Evolutionary conservation across 1,140 invertebrate genomes (phyloP).

Genomic region (Atta colombica): DNA sequence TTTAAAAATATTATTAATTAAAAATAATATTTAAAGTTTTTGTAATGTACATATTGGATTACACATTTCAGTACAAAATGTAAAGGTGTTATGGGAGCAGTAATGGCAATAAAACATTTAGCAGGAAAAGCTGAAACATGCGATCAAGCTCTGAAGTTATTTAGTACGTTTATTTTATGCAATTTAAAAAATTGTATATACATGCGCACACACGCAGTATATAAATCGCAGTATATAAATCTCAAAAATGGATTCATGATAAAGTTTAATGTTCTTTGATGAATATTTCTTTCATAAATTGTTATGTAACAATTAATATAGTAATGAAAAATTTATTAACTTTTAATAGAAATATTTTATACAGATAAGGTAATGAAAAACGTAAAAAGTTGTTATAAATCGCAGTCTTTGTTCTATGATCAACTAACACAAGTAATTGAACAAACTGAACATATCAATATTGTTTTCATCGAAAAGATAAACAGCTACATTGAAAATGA

Average conservation of each 20-base stretch:
- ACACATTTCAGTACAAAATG: slow-evolving; percentile 81
- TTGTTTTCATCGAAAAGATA: slow-evolving; percentile 88
- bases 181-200: background rate
- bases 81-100: slow-evolving; percentile 85
- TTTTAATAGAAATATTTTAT: background rate
- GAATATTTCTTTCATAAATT: background rate
- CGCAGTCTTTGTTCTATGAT: slow-evolving; percentile 91
- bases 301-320: background rate
- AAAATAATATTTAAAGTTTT: slow-evolving; percentile 67
- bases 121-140: slow-evolving; percentile 77
- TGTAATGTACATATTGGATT: background rate
- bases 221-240: background rate
- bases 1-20: too few relatives aligned
- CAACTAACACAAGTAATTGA: slow-evolving; percentile 89
- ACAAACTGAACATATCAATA: slow-evolving; percentile 86
- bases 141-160: slow-evolving; percentile 77
- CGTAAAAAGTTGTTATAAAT: slow-evolving; percentile 81
- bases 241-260: background rate
- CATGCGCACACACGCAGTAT: background rate
- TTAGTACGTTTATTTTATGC: slow-evolving; percentile 75
- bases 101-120: slow-evolving; percentile 86
- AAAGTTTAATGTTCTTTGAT: slow-evolving; percentile 33
- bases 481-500: slow-evolving; percentile 88
- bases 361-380: slow-evolving; percentile 81
- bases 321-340: slow-evolving; percentile 7